Evolutionary conservation across 2,888 invertebrate species (phyloP).

Genomic region (Gymnosoma rotundatum): DNA sequence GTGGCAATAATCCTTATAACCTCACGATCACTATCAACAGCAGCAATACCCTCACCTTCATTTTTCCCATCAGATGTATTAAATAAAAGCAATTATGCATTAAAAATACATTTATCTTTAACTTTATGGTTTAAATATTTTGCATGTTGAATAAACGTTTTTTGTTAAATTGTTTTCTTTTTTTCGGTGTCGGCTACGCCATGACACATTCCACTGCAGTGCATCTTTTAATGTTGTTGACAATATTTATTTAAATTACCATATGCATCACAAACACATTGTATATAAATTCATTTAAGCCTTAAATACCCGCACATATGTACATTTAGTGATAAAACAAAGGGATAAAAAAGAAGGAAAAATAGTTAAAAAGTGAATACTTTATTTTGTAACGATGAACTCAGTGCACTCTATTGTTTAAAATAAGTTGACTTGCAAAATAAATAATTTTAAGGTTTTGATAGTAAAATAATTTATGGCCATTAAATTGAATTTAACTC

Average conservation of each 20-base stretch:
- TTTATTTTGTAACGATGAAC: not conserved
- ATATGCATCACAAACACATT: slow-evolving; percentile 3
- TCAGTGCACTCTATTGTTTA: not conserved
- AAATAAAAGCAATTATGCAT: slow-evolving; percentile 56
- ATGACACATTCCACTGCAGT: slow-evolving; percentile 49
- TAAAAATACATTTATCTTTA: slow-evolving; percentile 66
- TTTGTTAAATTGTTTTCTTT: slow-evolving; percentile 1
- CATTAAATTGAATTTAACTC: too few relatives aligned
- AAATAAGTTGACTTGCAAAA: too few relatives aligned
- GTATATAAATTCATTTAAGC: slow-evolving; percentile 35
- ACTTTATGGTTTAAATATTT: slow-evolving; percentile 50
- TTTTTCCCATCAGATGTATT: slow-evolving; percentile 14
- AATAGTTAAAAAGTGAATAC: not conserved
- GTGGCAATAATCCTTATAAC: not conserved
- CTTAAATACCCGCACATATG: slow-evolving; percentile 37
- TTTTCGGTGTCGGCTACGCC: not conserved
- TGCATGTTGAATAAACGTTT: slow-evolving; percentile 24
- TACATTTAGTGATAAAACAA: slow-evolving; percentile 38
- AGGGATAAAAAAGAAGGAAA: slow-evolving; percentile 31
- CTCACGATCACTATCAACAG: not conserved
- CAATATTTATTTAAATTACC: slow-evolving; percentile 12
- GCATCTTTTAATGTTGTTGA: slow-evolving; percentile 14
- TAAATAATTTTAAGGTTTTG: too few relatives aligned
- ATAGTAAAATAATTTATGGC: too few relatives aligned
- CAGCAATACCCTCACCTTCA: not conserved